Evolutionary conservation across 2,888 invertebrate genomes (phyloP).

Genomic region (Sericinus montela): DNA sequence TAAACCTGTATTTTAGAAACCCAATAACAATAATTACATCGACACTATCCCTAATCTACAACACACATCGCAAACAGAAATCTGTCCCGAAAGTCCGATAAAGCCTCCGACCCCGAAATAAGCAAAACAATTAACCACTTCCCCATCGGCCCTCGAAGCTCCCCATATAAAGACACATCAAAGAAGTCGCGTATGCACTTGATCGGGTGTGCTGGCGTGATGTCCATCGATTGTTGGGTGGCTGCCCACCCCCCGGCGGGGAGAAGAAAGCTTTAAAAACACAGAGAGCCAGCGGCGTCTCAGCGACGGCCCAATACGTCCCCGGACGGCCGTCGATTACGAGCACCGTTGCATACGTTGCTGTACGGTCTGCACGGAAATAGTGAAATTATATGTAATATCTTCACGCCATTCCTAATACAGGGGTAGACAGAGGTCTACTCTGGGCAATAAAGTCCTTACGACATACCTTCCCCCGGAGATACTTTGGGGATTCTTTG

Average conservation of each 20-base stretch:
- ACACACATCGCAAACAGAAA: too few species aligned
- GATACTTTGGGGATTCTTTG: too few species aligned
- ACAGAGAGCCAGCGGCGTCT: slow-evolving; percentile 60
- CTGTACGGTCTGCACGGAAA: slow-evolving; percentile 39
- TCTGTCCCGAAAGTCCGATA: not conserved
- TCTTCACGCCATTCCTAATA: too few species aligned
- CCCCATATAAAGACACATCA: slow-evolving; percentile 58
- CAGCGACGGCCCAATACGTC: slow-evolving; percentile 75
- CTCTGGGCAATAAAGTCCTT: too few species aligned
- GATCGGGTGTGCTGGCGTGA: slow-evolving; percentile 67
- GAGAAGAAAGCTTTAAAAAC: slow-evolving; percentile 49
- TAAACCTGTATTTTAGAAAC: too few species aligned
- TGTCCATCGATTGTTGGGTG: slow-evolving; percentile 67
- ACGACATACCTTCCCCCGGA: too few species aligned
- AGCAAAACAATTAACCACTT: slow-evolving; percentile 34
- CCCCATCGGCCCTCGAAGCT: slow-evolving; percentile 20
- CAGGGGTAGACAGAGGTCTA: too few species aligned
- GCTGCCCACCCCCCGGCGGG: slow-evolving; percentile 28
- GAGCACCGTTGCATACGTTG: slow-evolving; percentile 53
- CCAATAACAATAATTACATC: too few species aligned
- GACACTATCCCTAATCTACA: too few species aligned
- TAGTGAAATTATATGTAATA: too few species aligned
- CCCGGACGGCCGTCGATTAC: slow-evolving; percentile 74
- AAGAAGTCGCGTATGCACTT: slow-evolving; percentile 70
- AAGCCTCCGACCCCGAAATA: slow-evolving; percentile 14